Evolutionary conservation across 2,113 vertebrate genomes (phyloP), one percentile per base, ranked within the genome.

Genomic region (Paradisaea rubra): DNA sequence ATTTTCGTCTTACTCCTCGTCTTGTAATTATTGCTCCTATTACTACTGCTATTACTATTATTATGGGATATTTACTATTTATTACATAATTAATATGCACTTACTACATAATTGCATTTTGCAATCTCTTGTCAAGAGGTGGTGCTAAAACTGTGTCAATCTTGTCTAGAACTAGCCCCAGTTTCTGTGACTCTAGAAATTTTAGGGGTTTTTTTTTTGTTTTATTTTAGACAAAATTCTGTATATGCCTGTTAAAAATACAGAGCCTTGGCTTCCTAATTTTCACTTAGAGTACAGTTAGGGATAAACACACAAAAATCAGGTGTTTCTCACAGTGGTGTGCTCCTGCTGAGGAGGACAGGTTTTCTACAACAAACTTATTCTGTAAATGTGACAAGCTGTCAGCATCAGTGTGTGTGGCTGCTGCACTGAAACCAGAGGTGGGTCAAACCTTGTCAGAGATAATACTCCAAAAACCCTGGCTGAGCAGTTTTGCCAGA

Each of bases 251-350:
- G 12, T 42, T 35, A 30, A 53, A 64, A 80, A 53, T 9, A 27
- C 5, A 15, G 45, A 44, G 3, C 3, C 57, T 45, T 80, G 21
- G 4, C 27, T 69, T 63, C 21, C 10, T 68, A 28, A 13, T 30
- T 81, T 72, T 54, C 16, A 42, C 5, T 71, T 63, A 31, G 11
- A 50, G 3, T 28, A 11, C 15, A 47, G 21, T 33, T 24, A 33
- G 6, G 23, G 22, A 54, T 49, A 39, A 63, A 14, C 8, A 30
- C 11, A 81, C 6, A 33, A 45, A 52, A 64, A 61, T 1, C 9
- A 64, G 10, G 0, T 64, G 19, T 8, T 86, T 50, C 18, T 57
- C 3, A 11, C 21, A 60, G 27, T 0, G 0, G 3, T 21, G 30
- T 42, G 12, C 17, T 39, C 14, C 15, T 4, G 3, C 47, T 82